Conservation (phyloP, 2,888 invertebrate species). For the Leistus spinibarbis region DNA sequence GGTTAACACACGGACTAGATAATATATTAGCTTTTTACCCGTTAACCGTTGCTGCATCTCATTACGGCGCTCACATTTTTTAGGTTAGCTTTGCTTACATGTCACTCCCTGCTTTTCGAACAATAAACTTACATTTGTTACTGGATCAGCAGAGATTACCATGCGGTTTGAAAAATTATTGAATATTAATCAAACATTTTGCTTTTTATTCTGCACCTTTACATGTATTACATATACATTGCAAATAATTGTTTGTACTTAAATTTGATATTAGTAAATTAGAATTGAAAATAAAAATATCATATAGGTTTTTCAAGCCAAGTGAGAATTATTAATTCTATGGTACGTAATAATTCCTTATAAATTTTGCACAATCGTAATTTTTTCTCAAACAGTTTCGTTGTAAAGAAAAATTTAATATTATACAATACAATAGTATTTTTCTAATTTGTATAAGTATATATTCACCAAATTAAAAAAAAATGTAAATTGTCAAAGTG, state of each 20-base stretch:
- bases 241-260: neutral
- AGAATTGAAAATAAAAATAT: no score
- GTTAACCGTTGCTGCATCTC: constrained; percentile 40
- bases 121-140: neutral
- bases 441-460: no score
- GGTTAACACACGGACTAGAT: constrained; percentile 44
- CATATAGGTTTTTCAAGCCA: no score
- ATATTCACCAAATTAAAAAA: no score
- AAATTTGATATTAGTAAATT: no score
- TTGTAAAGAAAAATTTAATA: no score
- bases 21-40: constrained; percentile 40
- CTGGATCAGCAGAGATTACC: neutral
- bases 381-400: no score
- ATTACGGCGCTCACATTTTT: constrained; percentile 20
- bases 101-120: neutral
- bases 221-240: neutral
- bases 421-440: no score
- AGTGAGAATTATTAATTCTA: no score
- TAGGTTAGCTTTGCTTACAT: neutral
- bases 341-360: no score
- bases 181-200: neutral
- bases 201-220: neutral
- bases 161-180: neutral
- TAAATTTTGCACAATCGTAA: no score
- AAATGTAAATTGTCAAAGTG: no score